Evolutionary conservation across 2,797 vertebrate genomes (phyloP), one percentile per base, ranked within the genome.

Genomic region (Enteromius paludinosus): DNA sequence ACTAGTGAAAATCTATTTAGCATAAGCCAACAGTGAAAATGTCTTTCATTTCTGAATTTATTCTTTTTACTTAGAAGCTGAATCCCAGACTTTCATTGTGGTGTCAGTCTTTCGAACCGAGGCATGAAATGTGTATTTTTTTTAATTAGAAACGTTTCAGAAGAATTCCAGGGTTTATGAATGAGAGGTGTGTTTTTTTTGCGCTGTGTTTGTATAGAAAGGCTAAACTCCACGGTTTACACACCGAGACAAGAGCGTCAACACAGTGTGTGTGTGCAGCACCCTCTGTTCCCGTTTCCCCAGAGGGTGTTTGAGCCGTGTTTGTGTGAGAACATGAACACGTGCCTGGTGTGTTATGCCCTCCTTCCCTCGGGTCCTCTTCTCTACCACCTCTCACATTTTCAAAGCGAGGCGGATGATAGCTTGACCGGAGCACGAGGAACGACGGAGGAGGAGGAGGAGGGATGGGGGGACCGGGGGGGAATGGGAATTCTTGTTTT

Each of bases 401-500:
- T 89, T 30, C 72, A 80, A 74, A 80, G 52, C 47, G 78, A 49
- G 76, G 76, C 65, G 54, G 23, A 61, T 78, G 72, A 74, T 75
- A 81, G 68, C 73, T 79, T 83, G 77, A 75, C 28, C 14, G 30
- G 54, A 61, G n/a, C 1, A 18, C 84, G 64, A 65, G 75, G 52
- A 72, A 14, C 10, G 25, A 38, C n/a, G n/a, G 3, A 12, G 30
- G 77, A 59, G 23, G 70, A 68, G 59, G 71, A 43, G 35, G 35
- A 35, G 35, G 35, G 35, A 38, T 38, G 47, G 23, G 47, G 30
- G n/a, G 56, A 41, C 10, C 7, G 11, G 56, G 20, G 18, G 25
- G 5, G 68, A 54, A 82, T 81, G 71, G 82, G 87, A 87, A 89
- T 88, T 93, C 85, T 92, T 93, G 90, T 90, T 92, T 91, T 90